phyloP scores from a whole-genome alignment of 2,797 vertebrate species.

The Spinus olivaceus region DNA sequence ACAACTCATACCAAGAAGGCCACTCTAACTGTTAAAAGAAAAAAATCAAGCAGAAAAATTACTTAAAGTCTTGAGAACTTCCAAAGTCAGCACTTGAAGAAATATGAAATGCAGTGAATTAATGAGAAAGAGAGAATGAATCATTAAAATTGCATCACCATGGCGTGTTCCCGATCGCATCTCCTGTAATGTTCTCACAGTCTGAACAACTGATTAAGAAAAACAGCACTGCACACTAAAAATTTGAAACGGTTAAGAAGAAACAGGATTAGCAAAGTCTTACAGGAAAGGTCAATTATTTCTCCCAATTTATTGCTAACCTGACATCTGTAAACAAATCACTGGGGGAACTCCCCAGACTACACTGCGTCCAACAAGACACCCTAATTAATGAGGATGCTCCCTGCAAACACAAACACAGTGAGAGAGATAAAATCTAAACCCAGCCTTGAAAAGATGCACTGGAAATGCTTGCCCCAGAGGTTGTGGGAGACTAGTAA shows the following conservation, averaged over 20 bases:
- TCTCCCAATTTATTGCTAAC: slow-evolving; percentile 50
- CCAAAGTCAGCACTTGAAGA: slow-evolving; percentile 25
- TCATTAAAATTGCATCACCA: slow-evolving; percentile 42
- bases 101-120: slow-evolving; percentile 24
- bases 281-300: slow-evolving; percentile 64
- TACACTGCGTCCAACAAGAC: slow-evolving; percentile 13
- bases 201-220: slow-evolving; percentile 56
- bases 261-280: slow-evolving; percentile 53
- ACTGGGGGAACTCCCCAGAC: neutral
- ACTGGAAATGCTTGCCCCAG: neutral
- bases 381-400: slow-evolving; percentile 46
- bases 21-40: neutral
- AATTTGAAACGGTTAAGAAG: slow-evolving; percentile 40
- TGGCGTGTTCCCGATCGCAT: neutral
- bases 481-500: neutral
- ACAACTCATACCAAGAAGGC: neutral
- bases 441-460: neutral
- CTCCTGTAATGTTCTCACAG: slow-evolving; percentile 28
- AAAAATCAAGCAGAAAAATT: neutral
- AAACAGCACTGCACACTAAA: neutral
- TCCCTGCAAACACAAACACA: neutral
- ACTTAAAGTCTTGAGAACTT: neutral
- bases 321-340: slow-evolving; percentile 66
- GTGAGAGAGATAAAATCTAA: neutral
- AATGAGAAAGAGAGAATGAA: slow-evolving; percentile 34